phyloP scores from a whole-genome alignment of 2,888 invertebrate genomes.

The Biston stratarius region DNA sequence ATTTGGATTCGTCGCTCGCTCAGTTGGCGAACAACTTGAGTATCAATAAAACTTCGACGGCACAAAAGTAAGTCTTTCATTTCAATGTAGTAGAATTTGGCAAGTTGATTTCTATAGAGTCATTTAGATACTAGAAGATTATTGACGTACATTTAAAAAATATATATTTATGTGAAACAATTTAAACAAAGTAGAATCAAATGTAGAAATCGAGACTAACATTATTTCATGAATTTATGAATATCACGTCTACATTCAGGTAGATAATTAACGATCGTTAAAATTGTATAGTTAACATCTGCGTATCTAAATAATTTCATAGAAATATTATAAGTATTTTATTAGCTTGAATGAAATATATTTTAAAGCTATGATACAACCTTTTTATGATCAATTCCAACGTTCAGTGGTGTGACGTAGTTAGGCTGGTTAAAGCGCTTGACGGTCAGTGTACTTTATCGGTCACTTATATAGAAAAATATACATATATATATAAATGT shows the following conservation, averaged over 20 bases:
- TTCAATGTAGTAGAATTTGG: constrained; percentile 7
- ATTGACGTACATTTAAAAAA: background rate
- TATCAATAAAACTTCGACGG: constrained; percentile 92
- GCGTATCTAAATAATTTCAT: constrained; percentile 7
- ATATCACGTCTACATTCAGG: too few species aligned
- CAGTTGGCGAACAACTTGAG: constrained; percentile 97
- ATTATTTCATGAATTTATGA: too few species aligned
- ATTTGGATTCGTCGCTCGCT: constrained; percentile 97
- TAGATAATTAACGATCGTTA: too few species aligned
- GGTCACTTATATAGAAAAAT: background rate
- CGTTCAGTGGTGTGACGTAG: constrained; percentile 49
- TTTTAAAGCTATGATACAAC: constrained; percentile 27
- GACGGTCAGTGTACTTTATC: background rate
- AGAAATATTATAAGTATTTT: constrained; percentile 11
- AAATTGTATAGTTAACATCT: too few species aligned
- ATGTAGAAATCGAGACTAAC: too few species aligned
- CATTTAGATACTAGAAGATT: constrained; percentile 27
- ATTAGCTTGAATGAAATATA: constrained; percentile 41
- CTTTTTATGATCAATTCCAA: constrained; percentile 39
- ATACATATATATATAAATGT: background rate
- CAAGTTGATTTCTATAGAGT: constrained; percentile 30
- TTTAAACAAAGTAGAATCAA: too few species aligned
- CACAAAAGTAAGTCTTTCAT: constrained; percentile 88
- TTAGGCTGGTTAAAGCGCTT: constrained; percentile 13
- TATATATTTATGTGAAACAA: too few species aligned